Evolutionary conservation across 2,113 vertebrate species (phyloP).

Genomic region (Poecilia latipinna): DNA sequence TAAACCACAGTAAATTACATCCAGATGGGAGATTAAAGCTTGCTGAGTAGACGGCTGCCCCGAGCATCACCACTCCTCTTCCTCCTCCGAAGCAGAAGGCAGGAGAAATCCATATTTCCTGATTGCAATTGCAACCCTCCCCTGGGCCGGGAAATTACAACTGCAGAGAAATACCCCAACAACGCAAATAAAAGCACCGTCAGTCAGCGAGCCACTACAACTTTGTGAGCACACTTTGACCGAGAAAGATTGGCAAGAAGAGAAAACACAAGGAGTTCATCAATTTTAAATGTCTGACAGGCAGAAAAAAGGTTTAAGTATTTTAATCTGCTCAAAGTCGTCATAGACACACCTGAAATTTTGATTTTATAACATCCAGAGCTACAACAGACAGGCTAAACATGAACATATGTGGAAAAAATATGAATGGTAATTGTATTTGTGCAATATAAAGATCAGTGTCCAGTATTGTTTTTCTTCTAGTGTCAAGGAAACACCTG

Average conservation of each 20-base stretch:
- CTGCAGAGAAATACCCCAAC: constrained; percentile 71
- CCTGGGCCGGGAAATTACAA: constrained; percentile 74
- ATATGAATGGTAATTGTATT: constrained; percentile 12
- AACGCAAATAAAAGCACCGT: constrained; percentile 45
- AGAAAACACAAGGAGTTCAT: too few species aligned
- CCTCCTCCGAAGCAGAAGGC: constrained; percentile 63
- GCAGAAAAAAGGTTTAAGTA: background rate
- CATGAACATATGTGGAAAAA: constrained; percentile 13
- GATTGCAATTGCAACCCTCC: constrained; percentile 79
- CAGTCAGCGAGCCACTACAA: constrained; percentile 50
- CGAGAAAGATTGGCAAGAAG: constrained; percentile 8
- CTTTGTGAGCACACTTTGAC: constrained; percentile 17
- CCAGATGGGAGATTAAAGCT: constrained; percentile 86
- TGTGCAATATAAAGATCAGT: constrained; percentile 52
- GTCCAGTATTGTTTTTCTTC: constrained; percentile 64
- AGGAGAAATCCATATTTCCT: constrained; percentile 85
- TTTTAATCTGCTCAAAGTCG: background rate
- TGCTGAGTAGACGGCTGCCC: constrained; percentile 75
- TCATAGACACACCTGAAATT: background rate
- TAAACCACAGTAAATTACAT: constrained; percentile 84
- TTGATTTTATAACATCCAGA: background rate
- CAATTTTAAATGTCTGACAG: background rate
- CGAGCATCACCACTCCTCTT: constrained; percentile 69
- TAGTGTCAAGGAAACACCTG: constrained; percentile 76
- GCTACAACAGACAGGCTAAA: background rate